Evolutionary conservation across 2,113 vertebrate species (phyloP), one percentile per base, ranked within the genome.

Genomic region (Stegostoma tigrinum): DNA sequence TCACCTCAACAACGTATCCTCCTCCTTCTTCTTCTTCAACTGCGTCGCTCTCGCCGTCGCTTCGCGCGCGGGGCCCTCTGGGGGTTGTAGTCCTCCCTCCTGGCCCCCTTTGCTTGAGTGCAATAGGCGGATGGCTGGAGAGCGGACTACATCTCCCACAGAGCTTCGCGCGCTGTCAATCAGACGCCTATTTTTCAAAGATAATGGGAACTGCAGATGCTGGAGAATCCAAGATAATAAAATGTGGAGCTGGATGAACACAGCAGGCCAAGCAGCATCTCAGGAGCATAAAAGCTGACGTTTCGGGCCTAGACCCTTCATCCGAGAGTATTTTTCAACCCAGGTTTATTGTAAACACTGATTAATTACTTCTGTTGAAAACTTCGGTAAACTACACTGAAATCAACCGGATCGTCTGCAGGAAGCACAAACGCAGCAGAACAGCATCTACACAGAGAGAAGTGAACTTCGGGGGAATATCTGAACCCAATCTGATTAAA

Each of bases 291-390:
- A n/a, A n/a, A n/a, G n/a, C n/a, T n/a, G n/a, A n/a, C n/a, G n/a
- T n/a, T n/a, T n/a, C n/a, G n/a, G n/a, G n/a, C n/a, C n/a, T n/a
- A n/a, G n/a, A n/a, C n/a, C n/a, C n/a, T n/a, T n/a, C n/a, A n/a
- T n/a, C n/a, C n/a, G n/a, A n/a, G n/a, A n/a, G n/a, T 14, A 14
- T 12, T 12, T 34, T 12, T 15, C 38, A 38, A n/a, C 14, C n/a
- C 17, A 0, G 42, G 15, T 3, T 3, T 2, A 0, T 0, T 17
- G 15, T 3, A 7, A 45, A 42, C 38, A 4, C 15, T 38, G 4
- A 83, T 21, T 0, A 42, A 75, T 6, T 27, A 83, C 80, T 83
- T 48, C 2, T 83, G 80, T 17, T 42, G 80, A 1, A 83, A 83
- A 83, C 55, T 61, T 10, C 6, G 55, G 38, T 0, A 21, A 21